phyloP scores from a whole-genome alignment of 2,888 invertebrate genomes.

The Idaea biselata region DNA sequence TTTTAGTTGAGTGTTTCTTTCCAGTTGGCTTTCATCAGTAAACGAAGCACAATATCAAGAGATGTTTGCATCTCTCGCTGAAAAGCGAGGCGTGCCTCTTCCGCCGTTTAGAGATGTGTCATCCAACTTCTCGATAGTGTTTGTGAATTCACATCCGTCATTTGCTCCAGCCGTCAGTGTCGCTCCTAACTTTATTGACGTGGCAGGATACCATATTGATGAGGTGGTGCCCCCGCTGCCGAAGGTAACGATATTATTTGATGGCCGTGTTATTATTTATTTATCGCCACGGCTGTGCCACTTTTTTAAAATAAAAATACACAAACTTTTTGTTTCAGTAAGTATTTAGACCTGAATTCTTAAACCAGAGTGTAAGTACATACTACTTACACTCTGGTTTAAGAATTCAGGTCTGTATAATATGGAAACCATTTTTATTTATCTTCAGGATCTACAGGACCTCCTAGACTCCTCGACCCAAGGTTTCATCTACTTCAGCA shows the following conservation, averaged over 20 bases:
- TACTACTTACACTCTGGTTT: too few species aligned
- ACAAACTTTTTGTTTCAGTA: too few species aligned
- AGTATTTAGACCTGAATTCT: too few species aligned
- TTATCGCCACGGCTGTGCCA: too few species aligned
- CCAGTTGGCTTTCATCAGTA: background rate
- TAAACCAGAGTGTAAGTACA: too few species aligned
- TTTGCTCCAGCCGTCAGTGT: conserved; percentile 37
- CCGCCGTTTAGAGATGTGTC: conserved; percentile 38
- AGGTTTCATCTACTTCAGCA: conserved; percentile 20
- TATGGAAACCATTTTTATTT: too few species aligned
- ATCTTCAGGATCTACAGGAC: conserved; percentile 15
- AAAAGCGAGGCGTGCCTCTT: conserved; percentile 38
- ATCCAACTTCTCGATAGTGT: conserved; percentile 46
- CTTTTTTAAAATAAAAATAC: too few species aligned
- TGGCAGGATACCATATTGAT: conserved; percentile 57
- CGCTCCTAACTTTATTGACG: conserved; percentile 53
- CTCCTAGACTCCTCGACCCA: conserved; percentile 13
- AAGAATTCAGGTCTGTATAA: too few species aligned
- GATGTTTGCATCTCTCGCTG: conserved; percentile 39
- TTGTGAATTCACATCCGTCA: conserved; percentile 53
- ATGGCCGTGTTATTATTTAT: too few species aligned
- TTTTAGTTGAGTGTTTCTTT: background rate
- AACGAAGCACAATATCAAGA: conserved; percentile 29
- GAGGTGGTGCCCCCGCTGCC: conserved; percentile 45
- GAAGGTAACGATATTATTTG: too few species aligned